A percentile compares a stretch with the other conserved stretches of the same genome.
These are phyloP conservation scores for Ptilodon capucinus DNA, from an alignment of 2,888 invertebrate species.

Conservation along the genomic window DNA sequence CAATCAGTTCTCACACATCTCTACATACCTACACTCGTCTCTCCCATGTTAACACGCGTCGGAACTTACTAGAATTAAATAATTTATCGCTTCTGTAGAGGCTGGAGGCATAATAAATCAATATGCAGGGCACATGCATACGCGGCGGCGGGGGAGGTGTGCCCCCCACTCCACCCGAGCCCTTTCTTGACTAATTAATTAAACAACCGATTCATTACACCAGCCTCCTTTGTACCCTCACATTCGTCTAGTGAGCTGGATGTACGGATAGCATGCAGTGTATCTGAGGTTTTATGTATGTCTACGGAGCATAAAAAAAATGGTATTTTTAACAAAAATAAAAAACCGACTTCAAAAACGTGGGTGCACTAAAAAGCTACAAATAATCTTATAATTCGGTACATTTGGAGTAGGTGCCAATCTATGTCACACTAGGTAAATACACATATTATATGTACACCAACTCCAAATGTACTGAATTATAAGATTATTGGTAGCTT, in stretches of 20 bases:
- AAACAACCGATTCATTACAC: slow-evolving; percentile 89
- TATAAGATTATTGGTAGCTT: too few species aligned
- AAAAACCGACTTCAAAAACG: too few species aligned
- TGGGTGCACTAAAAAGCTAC: too few species aligned
- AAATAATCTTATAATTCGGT: too few species aligned
- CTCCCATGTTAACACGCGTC: slow-evolving; percentile 57
- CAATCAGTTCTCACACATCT: slow-evolving; percentile 22
- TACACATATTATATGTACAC: too few species aligned
- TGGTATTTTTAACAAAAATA: too few species aligned
- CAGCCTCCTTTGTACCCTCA: slow-evolving; percentile 79
- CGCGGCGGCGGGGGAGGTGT: slow-evolving; percentile 45
- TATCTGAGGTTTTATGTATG: background rate
- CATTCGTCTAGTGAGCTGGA: slow-evolving; percentile 71
- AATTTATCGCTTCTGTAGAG: slow-evolving; percentile 72
- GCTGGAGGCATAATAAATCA: slow-evolving; percentile 78
- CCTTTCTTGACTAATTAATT: slow-evolving; percentile 87
- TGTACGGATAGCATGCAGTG: slow-evolving; percentile 53
- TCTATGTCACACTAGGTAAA: too few species aligned
- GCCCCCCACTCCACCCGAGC: slow-evolving; percentile 43
- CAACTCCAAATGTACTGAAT: too few species aligned
- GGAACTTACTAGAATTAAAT: slow-evolving; percentile 78
- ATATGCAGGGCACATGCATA: slow-evolving; percentile 79
- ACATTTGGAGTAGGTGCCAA: too few species aligned
- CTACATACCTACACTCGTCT: slow-evolving; percentile 16
- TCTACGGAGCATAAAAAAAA: too few species aligned